phyloP scores from a whole-genome alignment of 2,797 vertebrate genomes.

The Oryzias dopingdopingensis region DNA sequence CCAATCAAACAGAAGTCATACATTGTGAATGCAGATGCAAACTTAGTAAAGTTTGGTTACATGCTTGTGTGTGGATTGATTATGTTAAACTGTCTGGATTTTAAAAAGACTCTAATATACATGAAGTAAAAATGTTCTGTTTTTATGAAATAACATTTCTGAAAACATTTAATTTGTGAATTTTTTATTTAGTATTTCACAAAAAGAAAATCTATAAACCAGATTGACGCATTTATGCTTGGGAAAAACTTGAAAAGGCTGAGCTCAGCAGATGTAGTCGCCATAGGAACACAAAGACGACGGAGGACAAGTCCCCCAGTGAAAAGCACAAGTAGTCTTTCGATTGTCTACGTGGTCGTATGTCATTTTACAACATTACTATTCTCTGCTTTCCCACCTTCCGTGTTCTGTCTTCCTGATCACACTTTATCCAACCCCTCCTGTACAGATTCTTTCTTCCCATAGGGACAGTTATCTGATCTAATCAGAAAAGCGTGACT shows the following conservation, averaged over 20 bases:
- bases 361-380: neutral
- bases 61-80: too few species aligned
- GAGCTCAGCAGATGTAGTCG: neutral
- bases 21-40: too few species aligned
- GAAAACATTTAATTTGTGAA: too few species aligned
- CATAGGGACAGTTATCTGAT: conserved; percentile 19
- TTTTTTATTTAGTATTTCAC: too few species aligned
- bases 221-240: too few species aligned
- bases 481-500: conserved; percentile 38
- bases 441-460: conserved; percentile 6
- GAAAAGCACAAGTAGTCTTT: neutral
- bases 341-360: neutral
- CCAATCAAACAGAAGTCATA: too few species aligned
- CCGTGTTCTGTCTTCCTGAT: neutral
- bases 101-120: too few species aligned
- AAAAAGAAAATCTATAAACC: too few species aligned
- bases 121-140: too few species aligned
- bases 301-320: neutral
- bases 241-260: neutral
- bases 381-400: neutral
- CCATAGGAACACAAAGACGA: conserved; percentile 1
- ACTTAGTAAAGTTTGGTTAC: too few species aligned
- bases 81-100: too few species aligned
- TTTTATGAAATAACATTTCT: too few species aligned
- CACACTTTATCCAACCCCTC: neutral